Conservation (phyloP, 1,140 invertebrate genomes). For the Grapholita molesta region DNA sequence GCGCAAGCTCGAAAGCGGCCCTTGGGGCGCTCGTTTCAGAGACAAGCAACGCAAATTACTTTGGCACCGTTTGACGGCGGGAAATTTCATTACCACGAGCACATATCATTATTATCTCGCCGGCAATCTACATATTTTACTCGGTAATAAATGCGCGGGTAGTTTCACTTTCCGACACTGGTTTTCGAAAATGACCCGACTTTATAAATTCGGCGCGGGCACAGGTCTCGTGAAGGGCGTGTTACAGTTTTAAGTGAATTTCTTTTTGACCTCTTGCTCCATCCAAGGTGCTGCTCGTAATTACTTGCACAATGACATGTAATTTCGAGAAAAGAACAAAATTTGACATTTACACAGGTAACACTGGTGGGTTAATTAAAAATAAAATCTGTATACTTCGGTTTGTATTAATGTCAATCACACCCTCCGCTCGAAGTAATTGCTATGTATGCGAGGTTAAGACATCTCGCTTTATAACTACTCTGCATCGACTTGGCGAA, state of each 20-base stretch:
- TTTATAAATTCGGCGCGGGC: conserved; percentile 57
- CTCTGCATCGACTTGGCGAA: neutral
- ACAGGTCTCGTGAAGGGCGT: conserved; percentile 63
- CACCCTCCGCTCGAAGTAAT: conserved; percentile 9
- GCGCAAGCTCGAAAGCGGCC: conserved; percentile 73
- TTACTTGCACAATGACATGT: conserved; percentile 62
- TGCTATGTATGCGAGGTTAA: conserved; percentile 10
- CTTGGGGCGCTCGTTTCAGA: conserved; percentile 66
- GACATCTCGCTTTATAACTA: neutral
- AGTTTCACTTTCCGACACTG: conserved; percentile 75
- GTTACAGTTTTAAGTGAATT: conserved; percentile 77
- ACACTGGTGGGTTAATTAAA: conserved; percentile 24
- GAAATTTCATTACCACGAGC: conserved; percentile 77
- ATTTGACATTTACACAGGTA: conserved; percentile 62
- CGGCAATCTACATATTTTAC: conserved; percentile 77
- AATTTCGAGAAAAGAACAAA: conserved; percentile 69
- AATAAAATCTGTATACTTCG: conserved; percentile 34
- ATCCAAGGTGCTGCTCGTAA: conserved; percentile 69
- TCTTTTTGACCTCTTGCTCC: conserved; percentile 76
- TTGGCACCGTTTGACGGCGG: conserved; percentile 76
- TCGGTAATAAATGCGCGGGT: conserved; percentile 70
- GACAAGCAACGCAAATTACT: conserved; percentile 76
- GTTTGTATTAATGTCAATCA: conserved; percentile 23
- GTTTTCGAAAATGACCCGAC: conserved; percentile 75
- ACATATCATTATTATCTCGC: conserved; percentile 77